Conservation (phyloP, 2,888 invertebrate genomes). For the Mesoligia furuncula region DNA sequence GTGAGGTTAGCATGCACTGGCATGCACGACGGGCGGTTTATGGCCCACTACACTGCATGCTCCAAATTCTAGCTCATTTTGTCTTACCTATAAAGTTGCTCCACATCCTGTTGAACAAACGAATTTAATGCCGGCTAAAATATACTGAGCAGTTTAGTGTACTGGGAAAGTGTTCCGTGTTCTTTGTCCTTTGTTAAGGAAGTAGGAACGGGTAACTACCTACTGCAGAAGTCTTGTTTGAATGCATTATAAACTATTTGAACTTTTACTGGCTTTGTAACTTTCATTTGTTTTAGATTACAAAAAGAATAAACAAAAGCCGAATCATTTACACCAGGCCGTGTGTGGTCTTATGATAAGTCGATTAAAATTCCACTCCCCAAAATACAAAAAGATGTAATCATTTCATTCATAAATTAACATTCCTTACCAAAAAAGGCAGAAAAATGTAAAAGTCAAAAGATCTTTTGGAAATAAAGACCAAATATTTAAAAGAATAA, state of each 20-base stretch:
- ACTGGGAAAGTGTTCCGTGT: slow-evolving; percentile 34
- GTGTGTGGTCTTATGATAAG: slow-evolving; percentile 5
- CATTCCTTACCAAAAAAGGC: slow-evolving; percentile 24
- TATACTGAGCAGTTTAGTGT: slow-evolving; percentile 41
- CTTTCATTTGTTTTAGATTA: background rate
- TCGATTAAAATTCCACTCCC: slow-evolving; percentile 34
- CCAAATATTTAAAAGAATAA: slow-evolving; percentile 11
- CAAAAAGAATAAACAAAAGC: background rate
- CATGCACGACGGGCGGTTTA: slow-evolving; percentile 65
- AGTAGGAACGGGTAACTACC: slow-evolving; percentile 6
- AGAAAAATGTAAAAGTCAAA: slow-evolving; percentile 15
- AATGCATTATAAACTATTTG: slow-evolving; percentile 4
- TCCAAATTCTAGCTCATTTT: slow-evolving; percentile 68
- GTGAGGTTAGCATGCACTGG: slow-evolving; percentile 58
- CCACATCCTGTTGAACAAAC: slow-evolving; percentile 63
- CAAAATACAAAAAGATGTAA: slow-evolving; percentile 24
- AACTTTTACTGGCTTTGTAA: background rate
- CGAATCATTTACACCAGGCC: slow-evolving; percentile 3
- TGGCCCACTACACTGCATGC: slow-evolving; percentile 68
- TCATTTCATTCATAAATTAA: slow-evolving; percentile 36
- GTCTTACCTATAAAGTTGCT: slow-evolving; percentile 62
- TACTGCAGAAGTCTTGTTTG: background rate
- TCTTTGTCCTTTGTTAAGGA: slow-evolving; percentile 22
- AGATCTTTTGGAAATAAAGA: slow-evolving; percentile 25
- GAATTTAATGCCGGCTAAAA: slow-evolving; percentile 51